Evolutionary conservation across 2,888 invertebrate species (phyloP).

Genomic region (Macrosoma leucophasiata): DNA sequence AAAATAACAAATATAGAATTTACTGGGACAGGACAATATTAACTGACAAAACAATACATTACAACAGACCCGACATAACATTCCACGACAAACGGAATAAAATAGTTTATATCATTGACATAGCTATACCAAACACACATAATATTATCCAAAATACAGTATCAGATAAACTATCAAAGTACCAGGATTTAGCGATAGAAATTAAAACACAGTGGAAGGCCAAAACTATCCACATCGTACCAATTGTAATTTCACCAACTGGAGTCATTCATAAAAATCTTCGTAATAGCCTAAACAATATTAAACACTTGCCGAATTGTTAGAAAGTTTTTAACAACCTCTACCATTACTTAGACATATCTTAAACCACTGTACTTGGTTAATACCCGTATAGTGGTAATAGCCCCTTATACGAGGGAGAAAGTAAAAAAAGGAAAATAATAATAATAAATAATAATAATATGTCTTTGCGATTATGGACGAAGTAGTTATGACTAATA

Average conservation of each 20-base stretch:
- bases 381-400: no score
- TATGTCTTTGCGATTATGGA: no score
- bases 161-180: constrained; percentile 1
- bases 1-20: not conserved
- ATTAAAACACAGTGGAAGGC: constrained; percentile 1
- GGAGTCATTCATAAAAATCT: not conserved
- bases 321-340: no score
- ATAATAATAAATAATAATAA: no score
- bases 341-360: no score
- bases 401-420: no score
- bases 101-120: constrained; percentile 1
- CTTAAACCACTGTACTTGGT: no score
- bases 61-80: constrained; percentile 4
- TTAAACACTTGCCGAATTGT: no score
- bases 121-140: not conserved
- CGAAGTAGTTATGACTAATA: no score
- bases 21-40: not conserved
- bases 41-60: constrained; percentile 1
- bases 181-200: not conserved
- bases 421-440: no score
- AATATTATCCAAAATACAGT: not conserved
- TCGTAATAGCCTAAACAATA: not conserved
- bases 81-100: not conserved
- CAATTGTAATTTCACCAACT: not conserved
- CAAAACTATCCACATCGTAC: not conserved